phyloP scores from a whole-genome alignment of 2,888 invertebrate species.

The Merodon equestris region DNA sequence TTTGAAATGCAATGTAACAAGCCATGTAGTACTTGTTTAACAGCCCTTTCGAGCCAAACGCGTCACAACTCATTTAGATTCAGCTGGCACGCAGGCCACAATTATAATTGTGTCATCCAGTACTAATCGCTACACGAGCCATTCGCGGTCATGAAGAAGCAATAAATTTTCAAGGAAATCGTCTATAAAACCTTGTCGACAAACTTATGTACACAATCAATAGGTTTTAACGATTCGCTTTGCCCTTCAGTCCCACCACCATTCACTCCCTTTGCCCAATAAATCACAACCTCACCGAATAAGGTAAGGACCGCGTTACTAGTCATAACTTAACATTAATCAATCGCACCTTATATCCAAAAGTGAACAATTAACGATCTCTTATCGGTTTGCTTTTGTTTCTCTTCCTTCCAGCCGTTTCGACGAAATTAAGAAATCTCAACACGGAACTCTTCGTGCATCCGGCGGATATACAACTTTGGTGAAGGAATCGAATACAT shows the following conservation, averaged over 20 bases:
- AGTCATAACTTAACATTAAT: slow-evolving; percentile 32
- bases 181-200: slow-evolving; percentile 3
- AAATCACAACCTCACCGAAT: slow-evolving; percentile 26
- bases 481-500: slow-evolving; percentile 60
- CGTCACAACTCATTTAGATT: slow-evolving; percentile 20
- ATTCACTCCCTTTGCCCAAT: not conserved
- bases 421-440: slow-evolving; percentile 69
- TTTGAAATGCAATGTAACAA: too few relatives aligned
- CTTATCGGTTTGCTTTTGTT: slow-evolving; percentile 8
- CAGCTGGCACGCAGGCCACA: not conserved
- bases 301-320: slow-evolving; percentile 27
- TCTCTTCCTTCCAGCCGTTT: slow-evolving; percentile 32
- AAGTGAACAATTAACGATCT: slow-evolving; percentile 28
- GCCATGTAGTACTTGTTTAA: too few relatives aligned
- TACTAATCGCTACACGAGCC: slow-evolving; percentile 7
- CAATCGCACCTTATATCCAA: slow-evolving; percentile 33
- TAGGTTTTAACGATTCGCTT: slow-evolving; percentile 15
- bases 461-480: slow-evolving; percentile 70
- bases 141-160: not conserved
- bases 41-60: too few relatives aligned
- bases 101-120: slow-evolving; percentile 48
- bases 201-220: slow-evolving; percentile 10
- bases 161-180: not conserved
- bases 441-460: slow-evolving; percentile 69
- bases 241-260: not conserved